These are phyloP conservation scores for Verasper variegatus DNA, from an alignment of 2,113 vertebrate genomes.

Conservation along the genomic window DNA sequence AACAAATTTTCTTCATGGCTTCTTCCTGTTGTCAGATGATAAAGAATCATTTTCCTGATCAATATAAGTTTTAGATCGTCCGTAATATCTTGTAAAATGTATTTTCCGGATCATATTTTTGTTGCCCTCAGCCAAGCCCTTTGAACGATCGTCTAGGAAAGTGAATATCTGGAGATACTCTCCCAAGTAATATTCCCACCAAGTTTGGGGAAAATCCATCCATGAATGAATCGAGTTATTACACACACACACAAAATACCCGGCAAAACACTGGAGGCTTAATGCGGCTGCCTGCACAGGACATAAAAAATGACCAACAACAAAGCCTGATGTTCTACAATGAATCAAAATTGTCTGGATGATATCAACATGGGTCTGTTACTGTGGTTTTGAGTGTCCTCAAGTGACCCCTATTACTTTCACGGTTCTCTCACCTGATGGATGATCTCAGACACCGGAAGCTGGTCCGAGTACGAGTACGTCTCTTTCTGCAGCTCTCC, in stretches of 20 bases:
- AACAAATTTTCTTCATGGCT: no score
- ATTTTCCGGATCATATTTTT: background rate
- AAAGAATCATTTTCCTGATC: no score
- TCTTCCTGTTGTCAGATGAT: no score
- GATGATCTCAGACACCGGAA: conserved; percentile 96
- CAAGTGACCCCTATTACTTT: background rate
- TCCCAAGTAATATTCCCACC: background rate
- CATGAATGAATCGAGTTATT: no score
- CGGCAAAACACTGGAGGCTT: background rate
- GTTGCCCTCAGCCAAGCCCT: background rate
- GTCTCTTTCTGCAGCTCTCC: conserved; percentile 75
- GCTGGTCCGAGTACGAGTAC: conserved; percentile 90
- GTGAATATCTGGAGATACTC: background rate
- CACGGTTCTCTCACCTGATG: conserved; percentile 87
- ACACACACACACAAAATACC: background rate
- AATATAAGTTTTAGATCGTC: no score
- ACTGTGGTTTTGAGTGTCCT: background rate
- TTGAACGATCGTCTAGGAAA: background rate
- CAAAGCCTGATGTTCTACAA: background rate
- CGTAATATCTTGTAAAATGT: background rate
- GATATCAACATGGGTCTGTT: background rate
- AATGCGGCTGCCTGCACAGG: background rate
- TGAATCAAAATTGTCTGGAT: background rate
- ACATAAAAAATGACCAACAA: background rate
- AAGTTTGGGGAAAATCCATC: background rate